Percentiles rank a stretch among this genome's conserved stretches.
Evolutionary conservation across 2,888 invertebrate genomes (phyloP).

Genomic region (Stegana nigrithorax): DNA sequence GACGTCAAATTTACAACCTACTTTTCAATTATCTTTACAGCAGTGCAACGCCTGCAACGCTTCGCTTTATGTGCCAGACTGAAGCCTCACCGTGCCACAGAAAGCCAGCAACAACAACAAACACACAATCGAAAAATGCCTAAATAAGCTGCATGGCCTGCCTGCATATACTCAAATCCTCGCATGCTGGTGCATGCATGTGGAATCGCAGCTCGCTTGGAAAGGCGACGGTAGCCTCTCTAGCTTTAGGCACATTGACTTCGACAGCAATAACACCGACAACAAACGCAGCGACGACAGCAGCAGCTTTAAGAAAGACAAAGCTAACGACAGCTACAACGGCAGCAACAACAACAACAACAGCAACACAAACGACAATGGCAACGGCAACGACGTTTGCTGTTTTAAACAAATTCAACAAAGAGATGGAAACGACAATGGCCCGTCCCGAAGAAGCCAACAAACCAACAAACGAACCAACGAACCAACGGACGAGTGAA

Average conservation of each 20-base stretch:
- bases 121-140: too few species aligned
- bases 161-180: not conserved
- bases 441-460: constrained; percentile 3
- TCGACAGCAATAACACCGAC: too few species aligned
- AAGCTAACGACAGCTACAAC: too few species aligned
- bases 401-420: too few species aligned
- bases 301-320: not conserved
- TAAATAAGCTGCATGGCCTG: not conserved
- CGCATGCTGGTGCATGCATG: too few species aligned
- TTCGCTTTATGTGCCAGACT: not conserved
- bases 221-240: too few species aligned
- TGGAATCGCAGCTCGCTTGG: too few species aligned
- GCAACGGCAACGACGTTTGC: constrained; percentile 23
- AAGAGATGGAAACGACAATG: constrained; percentile 5
- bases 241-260: too few species aligned
- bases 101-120: not conserved
- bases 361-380: constrained; percentile 10
- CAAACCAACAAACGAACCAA: constrained; percentile 2
- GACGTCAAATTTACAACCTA: constrained; percentile 47
- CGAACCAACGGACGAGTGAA: constrained; percentile 25
- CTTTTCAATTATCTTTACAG: constrained; percentile 48
- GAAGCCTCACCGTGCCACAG: not conserved
- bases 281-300: not conserved
- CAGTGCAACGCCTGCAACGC: not conserved
- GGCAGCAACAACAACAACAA: constrained; percentile 25